Conservation (phyloP, 2,113 vertebrate genomes). For the Lethenteron reissneri region DNA sequence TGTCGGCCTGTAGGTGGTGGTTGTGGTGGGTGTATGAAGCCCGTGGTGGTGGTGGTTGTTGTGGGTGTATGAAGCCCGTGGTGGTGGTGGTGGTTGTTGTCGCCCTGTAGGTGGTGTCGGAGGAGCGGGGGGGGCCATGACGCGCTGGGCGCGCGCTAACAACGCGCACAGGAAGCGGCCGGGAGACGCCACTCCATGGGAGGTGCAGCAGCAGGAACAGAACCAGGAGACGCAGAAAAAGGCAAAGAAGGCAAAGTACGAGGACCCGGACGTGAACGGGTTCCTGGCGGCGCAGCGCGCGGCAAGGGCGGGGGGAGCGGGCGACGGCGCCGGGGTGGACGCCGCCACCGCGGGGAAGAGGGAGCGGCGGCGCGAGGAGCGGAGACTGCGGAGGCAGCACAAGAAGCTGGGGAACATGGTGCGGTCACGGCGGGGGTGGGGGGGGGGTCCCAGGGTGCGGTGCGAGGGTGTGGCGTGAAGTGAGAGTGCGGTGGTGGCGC, state of each 20-base stretch:
- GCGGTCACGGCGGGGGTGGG: constrained; percentile 13
- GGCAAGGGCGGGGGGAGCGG: constrained; percentile 16
- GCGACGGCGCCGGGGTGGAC: constrained; percentile 8
- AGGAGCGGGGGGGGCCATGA: constrained; percentile 26
- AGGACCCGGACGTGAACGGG: constrained; percentile 54
- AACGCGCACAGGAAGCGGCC: constrained; percentile 27
- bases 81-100: too few species aligned
- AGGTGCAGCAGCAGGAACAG: constrained; percentile 21
- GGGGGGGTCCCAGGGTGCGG: not conserved
- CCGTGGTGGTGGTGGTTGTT: too few species aligned
- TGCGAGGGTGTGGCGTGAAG: too few species aligned
- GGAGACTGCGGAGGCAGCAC: constrained; percentile 49
- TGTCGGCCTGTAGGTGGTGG: too few species aligned
- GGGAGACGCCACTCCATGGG: constrained; percentile 52
- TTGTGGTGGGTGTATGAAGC: too few species aligned
- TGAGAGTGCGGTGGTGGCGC: too few species aligned
- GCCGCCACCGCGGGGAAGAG: constrained; percentile 31
- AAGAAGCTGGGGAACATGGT: constrained; percentile 55
- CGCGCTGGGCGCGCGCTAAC: constrained; percentile 51
- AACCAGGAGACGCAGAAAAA: constrained; percentile 17
- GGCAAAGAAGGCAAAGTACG: constrained; percentile 36
- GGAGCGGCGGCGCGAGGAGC: constrained; percentile 38
- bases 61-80: too few species aligned
- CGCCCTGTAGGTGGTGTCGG: too few species aligned
- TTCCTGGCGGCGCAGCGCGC: constrained; percentile 38